phyloP scores from a whole-genome alignment of 2,113 vertebrate genomes.

The Serinus canaria region DNA sequence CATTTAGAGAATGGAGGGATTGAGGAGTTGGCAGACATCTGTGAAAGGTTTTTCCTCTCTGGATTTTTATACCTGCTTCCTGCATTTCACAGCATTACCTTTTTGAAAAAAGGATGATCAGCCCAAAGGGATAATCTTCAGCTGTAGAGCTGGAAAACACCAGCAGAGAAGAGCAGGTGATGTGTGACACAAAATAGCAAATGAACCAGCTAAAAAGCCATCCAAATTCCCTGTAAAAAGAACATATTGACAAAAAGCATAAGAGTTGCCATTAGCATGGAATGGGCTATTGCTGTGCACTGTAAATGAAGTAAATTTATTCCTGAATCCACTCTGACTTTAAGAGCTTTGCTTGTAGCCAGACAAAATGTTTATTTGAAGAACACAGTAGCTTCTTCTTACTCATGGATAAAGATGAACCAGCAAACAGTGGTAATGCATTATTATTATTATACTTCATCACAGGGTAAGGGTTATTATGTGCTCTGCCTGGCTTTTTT shows the following conservation, averaged over 20 bases:
- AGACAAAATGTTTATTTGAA: background rate
- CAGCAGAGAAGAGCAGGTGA: background rate
- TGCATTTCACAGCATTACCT: background rate
- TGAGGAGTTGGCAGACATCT: background rate
- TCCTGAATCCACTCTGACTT: background rate
- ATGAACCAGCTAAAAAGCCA: background rate
- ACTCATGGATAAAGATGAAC: background rate
- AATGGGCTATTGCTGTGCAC: background rate
- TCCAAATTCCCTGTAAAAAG: background rate
- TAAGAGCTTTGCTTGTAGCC: background rate
- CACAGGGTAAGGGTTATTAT: background rate
- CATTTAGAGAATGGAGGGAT: background rate
- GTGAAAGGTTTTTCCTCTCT: background rate
- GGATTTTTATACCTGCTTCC: background rate
- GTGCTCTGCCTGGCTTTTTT: background rate
- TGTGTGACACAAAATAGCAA: background rate
- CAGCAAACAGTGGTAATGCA: background rate
- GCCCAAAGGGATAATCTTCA: background rate
- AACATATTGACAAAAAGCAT: background rate
- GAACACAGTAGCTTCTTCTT: background rate
- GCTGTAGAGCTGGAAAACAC: background rate
- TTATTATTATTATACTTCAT: background rate
- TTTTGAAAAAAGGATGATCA: background rate
- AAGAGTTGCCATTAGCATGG: background rate
- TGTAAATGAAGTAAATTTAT: constrained; percentile 2